A percentile compares a stretch with the other conserved stretches of the same genome.
phyloP scores from a whole-genome alignment of 2,888 invertebrate genomes.

The Anthophora plumipes region DNA sequence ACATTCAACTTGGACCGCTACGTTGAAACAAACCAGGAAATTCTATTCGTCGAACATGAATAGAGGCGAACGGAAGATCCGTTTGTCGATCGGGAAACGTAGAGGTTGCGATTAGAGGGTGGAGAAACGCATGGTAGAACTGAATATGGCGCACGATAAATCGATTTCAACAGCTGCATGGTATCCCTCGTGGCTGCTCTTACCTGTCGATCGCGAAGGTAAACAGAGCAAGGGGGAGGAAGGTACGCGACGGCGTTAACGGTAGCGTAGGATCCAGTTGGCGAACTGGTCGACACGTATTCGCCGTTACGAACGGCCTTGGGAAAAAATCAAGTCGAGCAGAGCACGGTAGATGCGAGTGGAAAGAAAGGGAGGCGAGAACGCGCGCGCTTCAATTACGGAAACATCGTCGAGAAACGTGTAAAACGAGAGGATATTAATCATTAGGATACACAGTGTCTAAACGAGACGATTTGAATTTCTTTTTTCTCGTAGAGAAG shows the following conservation, averaged over 20 bases:
- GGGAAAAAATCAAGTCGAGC: conserved; percentile 37
- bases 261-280: conserved; percentile 55
- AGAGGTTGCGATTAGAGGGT: too few species aligned
- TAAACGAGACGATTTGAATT: too few species aligned
- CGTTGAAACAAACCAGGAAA: too few species aligned
- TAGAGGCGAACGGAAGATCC: background rate
- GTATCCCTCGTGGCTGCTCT: conserved; percentile 26
- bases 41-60: background rate
- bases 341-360: background rate
- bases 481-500: too few species aligned
- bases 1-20: background rate
- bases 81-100: background rate
- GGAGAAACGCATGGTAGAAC: background rate
- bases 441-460: too few species aligned
- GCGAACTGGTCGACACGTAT: conserved; percentile 55
- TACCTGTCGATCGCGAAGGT: conserved; percentile 29
- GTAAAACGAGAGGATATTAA: background rate
- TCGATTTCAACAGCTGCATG: conserved; percentile 16
- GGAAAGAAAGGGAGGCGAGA: too few species aligned
- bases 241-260: conserved; percentile 42
- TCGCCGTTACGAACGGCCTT: conserved; percentile 49
- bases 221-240: conserved; percentile 35
- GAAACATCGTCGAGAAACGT: background rate
- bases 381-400: background rate
- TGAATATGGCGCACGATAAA: conserved; percentile 13